A percentile compares a stretch with the other conserved stretches of the same genome.
Conservation (phyloP, 2,113 vertebrate genomes). For the Sakesphorus luctuosus region DNA sequence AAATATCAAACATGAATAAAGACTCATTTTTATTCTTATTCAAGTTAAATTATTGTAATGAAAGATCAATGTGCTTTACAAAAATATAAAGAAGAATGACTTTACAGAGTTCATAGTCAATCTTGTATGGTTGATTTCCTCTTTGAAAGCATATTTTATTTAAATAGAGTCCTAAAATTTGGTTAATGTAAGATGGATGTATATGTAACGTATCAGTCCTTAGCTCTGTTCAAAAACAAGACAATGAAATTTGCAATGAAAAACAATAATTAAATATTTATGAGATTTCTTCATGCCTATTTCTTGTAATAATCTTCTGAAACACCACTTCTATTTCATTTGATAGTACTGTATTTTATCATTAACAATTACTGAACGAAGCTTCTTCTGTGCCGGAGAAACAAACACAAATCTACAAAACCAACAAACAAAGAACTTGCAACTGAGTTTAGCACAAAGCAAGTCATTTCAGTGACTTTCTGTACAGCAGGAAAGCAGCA, state of each 20-base stretch:
- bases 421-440: neutral
- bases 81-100: conserved; percentile 37
- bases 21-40: conserved; percentile 34
- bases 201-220: conserved; percentile 1
- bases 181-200: neutral
- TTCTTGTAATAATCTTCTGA: conserved; percentile 11
- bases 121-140: conserved; percentile 25
- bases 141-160: conserved; percentile 28
- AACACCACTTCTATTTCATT: neutral
- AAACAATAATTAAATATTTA: conserved; percentile 46
- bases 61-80: conserved; percentile 28
- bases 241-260: neutral
- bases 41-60: conserved; percentile 38
- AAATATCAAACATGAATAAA: conserved; percentile 45
- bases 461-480: neutral
- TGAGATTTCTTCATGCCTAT: neutral
- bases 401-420: neutral
- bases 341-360: conserved; percentile 7
- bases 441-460: neutral
- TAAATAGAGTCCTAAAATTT: conserved; percentile 32
- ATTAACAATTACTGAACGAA: neutral
- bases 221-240: neutral
- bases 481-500: neutral
- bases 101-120: neutral
- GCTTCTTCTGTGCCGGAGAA: neutral